These are phyloP conservation scores for Pteropus alecto DNA, from an alignment of 2,113 vertebrate genomes.

Conservation along the genomic window DNA sequence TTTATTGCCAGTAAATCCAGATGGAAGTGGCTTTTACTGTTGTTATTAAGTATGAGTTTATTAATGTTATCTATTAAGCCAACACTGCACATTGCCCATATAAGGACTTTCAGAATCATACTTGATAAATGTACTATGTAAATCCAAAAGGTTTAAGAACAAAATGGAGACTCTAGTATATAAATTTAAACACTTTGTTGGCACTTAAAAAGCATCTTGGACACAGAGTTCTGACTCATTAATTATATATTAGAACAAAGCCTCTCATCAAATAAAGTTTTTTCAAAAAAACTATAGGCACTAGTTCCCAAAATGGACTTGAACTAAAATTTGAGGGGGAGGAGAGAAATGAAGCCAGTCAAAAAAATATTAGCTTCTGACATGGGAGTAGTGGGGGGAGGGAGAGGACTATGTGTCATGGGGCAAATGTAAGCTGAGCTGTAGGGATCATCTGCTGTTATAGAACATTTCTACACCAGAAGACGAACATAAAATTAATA, in stretches of 20 bases:
- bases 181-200: slow-evolving; percentile 60
- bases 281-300: neutral
- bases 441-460: neutral
- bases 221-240: slow-evolving; percentile 42
- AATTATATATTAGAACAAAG: slow-evolving; percentile 39
- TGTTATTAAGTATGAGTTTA: slow-evolving; percentile 75
- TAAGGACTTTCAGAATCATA: slow-evolving; percentile 51
- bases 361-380: neutral
- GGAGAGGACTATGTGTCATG: neutral
- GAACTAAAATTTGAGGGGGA: slow-evolving; percentile 27
- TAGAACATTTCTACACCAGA: neutral
- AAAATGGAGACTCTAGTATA: slow-evolving; percentile 52
- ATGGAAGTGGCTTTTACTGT: slow-evolving; percentile 67
- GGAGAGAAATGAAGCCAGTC: slow-evolving; percentile 9
- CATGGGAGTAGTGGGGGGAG: neutral
- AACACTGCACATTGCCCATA: slow-evolving; percentile 37
- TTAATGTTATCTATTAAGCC: slow-evolving; percentile 71
- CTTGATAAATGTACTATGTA: slow-evolving; percentile 52
- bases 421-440: neutral
- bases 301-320: slow-evolving; percentile 42
- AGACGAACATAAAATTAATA: slow-evolving; percentile 8
- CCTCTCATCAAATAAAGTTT: slow-evolving; percentile 44
- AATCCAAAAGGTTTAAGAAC: slow-evolving; percentile 61
- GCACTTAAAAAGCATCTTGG: neutral
- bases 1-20: slow-evolving; percentile 76